phyloP scores from a whole-genome alignment of 2,888 invertebrate species.

The Cartodere bifasciata region DNA sequence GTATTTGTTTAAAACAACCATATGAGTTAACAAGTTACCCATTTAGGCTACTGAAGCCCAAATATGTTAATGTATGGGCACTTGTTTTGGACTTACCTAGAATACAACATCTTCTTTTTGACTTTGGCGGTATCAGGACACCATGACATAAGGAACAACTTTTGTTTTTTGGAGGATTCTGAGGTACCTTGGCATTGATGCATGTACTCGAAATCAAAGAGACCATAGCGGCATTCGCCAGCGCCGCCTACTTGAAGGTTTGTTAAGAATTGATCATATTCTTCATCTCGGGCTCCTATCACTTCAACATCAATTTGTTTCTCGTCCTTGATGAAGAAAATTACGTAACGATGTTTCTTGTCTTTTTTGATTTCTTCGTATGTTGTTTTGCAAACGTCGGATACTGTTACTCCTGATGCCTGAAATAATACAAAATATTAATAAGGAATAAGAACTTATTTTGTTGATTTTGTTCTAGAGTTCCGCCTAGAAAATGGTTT shows the following conservation, averaged over 20 bases:
- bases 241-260: conserved; percentile 85
- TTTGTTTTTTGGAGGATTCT: conserved; percentile 94
- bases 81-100: conserved; percentile 48
- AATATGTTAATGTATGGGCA: too few species aligned
- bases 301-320: conserved; percentile 92
- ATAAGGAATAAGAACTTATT: too few species aligned
- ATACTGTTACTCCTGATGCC: conserved; percentile 96
- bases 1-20: too few species aligned
- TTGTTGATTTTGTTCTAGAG: too few species aligned
- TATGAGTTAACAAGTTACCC: too few species aligned
- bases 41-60: too few species aligned
- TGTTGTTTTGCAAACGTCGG: conserved; percentile 86
- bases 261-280: conserved; percentile 88
- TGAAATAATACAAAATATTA: conserved; percentile 28
- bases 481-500: too few species aligned
- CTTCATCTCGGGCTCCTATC: conserved; percentile 78
- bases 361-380: conserved; percentile 97
- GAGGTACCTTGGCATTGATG: conserved; percentile 95
- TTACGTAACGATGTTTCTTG: conserved; percentile 93
- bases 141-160: conserved; percentile 96
- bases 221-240: conserved; percentile 95
- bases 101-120: conserved; percentile 78
- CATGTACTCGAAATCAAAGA: conserved; percentile 96
- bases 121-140: conserved; percentile 96
- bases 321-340: conserved; percentile 92